Evolutionary conservation across 2,888 invertebrate species (phyloP), one percentile per base, ranked within the genome.

Genomic region (Plusia festucae): DNA sequence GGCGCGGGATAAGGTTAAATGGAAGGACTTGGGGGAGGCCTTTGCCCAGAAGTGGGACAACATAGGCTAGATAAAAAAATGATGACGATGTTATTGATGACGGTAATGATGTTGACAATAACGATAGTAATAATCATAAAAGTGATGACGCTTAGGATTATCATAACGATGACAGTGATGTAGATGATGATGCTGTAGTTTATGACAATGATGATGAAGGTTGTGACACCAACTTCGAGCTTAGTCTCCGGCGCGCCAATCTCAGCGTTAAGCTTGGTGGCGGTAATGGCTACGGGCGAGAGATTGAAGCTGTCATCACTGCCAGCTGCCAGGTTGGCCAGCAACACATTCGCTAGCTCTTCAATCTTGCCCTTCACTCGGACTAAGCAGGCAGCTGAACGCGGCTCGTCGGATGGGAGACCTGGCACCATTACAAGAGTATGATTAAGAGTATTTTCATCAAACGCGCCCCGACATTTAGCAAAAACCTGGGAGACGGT

Each of bases 291-390:
- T 0, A 95, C 91, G 0, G 94, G 94, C 0, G 94, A 93, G 24
- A 95, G 83, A 68, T 93, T 93, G 88, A 93, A 94, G 72, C 87
- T 90, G 76, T 94, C 91, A 16, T 94, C 93, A 0, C 80, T 68
- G 0, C 93, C 94, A 0, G 94, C 88, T 0, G 93, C 74, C 15
- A 94, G 82, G 78, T 90, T 93, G 46, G 88, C 88, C 60, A 92
- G 79, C 8, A 94, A 86, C 0, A 89, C 87, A 20, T 91, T 87
- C 0, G 90, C 90, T 0, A 95, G 77, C 0, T 89, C 90, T 0
- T 74, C 65, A 0, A 81, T 82, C 0, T 82, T 77, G 0, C 90
- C 89, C 18, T 88, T 84, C 15, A 94, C 73, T 1, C 93, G 86
- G 15, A 94, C 81, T 2, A 94, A 79, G 53, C 90, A 90, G 0